Percentiles rank a stretch among this genome's conserved stretches.
These are phyloP conservation scores for Polyommatus icarus DNA, from an alignment of 2,888 invertebrate genomes.

Conservation along the genomic window DNA sequence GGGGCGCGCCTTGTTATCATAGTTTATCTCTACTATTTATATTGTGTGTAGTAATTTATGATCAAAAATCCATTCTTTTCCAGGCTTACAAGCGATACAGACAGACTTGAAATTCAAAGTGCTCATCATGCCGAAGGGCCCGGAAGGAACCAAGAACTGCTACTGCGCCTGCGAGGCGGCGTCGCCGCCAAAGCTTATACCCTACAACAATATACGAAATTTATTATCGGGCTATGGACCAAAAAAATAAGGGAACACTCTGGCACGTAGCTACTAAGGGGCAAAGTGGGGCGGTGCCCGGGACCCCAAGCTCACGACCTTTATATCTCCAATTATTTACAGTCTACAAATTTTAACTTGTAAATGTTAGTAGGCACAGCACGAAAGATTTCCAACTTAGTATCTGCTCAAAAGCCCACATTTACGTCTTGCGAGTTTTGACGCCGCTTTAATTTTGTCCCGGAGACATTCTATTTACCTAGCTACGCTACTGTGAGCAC, in stretches of 20 bases:
- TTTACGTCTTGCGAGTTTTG: too few relatives aligned
- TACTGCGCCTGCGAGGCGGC: constrained; percentile 44
- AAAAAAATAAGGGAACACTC: neutral
- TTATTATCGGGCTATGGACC: constrained; percentile 16
- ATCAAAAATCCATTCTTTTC: constrained; percentile 21
- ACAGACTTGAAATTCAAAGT: constrained; percentile 43
- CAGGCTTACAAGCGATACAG: constrained; percentile 42
- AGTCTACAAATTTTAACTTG: neutral
- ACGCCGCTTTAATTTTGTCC: too few relatives aligned
- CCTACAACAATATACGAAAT: constrained; percentile 38
- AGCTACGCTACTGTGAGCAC: neutral
- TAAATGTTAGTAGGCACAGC: too few relatives aligned
- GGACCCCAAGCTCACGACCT: too few relatives aligned
- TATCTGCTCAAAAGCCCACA: too few relatives aligned
- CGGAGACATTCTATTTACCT: too few relatives aligned
- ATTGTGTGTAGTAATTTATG: too few relatives aligned
- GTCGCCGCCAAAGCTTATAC: constrained; percentile 42
- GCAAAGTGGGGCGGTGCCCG: neutral
- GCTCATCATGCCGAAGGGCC: constrained; percentile 44
- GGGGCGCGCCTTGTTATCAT: too few relatives aligned
- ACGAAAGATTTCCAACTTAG: too few relatives aligned
- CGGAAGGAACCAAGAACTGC: constrained; percentile 46
- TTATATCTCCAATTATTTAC: neutral
- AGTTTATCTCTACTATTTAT: too few relatives aligned
- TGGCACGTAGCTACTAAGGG: neutral